Conservation (phyloP, 2,113 vertebrate genomes). For the Micromys minutus region DNA sequence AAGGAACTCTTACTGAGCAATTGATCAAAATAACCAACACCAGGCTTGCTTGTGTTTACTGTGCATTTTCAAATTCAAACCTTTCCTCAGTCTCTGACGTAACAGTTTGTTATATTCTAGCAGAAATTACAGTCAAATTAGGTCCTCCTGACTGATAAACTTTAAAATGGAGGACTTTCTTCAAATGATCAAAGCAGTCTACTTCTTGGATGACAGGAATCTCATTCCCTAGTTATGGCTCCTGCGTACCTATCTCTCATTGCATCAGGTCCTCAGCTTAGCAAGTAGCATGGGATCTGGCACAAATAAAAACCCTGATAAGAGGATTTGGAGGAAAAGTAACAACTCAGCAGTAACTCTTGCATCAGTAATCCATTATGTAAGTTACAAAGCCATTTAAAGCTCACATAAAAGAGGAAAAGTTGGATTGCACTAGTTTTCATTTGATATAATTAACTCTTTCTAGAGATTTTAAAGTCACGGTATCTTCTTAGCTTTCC, state of each 20-base stretch:
- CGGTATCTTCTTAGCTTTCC: background rate
- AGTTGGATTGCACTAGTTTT: background rate
- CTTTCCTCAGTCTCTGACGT: background rate
- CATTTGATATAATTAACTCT: conserved; percentile 6
- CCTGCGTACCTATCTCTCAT: background rate
- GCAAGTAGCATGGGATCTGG: background rate
- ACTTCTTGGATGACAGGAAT: background rate
- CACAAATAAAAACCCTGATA: background rate
- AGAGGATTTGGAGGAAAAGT: background rate
- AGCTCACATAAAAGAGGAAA: background rate
- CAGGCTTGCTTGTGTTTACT: background rate
- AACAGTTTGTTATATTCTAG: background rate
- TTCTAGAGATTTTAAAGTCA: conserved; percentile 27
- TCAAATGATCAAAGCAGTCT: background rate
- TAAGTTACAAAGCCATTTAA: background rate
- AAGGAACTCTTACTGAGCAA: background rate
- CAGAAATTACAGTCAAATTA: background rate
- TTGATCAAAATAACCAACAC: background rate
- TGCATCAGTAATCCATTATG: background rate
- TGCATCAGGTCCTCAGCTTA: background rate
- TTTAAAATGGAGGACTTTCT: background rate
- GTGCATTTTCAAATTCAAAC: background rate
- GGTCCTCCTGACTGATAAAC: background rate
- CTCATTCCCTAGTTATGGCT: background rate
- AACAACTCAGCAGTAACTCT: background rate